These are phyloP conservation scores for Vulpes ferrilata DNA, from an alignment of 2,113 vertebrate genomes.

Conservation along the genomic window DNA sequence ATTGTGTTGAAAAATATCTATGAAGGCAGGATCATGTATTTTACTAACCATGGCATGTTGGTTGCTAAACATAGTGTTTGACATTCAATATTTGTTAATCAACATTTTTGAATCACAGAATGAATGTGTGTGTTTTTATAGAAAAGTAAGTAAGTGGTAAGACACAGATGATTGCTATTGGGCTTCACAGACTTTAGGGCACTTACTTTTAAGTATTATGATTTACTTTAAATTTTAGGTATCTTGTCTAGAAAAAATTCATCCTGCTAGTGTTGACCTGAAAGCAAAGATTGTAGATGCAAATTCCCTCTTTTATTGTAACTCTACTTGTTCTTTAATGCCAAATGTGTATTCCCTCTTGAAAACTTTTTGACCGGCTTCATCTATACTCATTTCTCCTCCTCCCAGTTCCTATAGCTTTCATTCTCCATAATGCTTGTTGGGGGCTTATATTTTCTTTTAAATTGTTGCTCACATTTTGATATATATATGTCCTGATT, in stretches of 20 bases:
- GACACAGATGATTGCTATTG: not conserved
- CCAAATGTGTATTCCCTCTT: not conserved
- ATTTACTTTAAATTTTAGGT: not conserved
- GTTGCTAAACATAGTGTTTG: not conserved
- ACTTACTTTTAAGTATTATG: not conserved
- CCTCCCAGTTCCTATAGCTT: not conserved
- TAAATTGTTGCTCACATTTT: slow-evolving; percentile 50
- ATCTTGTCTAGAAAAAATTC: not conserved
- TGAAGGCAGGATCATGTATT: not conserved
- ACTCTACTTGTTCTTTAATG: not conserved
- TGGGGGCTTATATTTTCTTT: not conserved
- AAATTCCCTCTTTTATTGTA: not conserved
- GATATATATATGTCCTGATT: slow-evolving; percentile 20
- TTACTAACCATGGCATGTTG: not conserved
- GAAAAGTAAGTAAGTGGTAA: not conserved
- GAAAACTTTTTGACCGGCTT: not conserved
- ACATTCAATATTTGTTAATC: not conserved
- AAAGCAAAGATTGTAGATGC: not conserved
- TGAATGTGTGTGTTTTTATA: not conserved
- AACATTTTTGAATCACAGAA: slow-evolving; percentile 28
- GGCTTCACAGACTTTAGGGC: not conserved
- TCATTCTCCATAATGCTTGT: not conserved
- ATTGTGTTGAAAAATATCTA: not conserved
- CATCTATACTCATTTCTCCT: not conserved
- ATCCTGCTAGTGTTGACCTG: not conserved